phyloP scores from a whole-genome alignment of 2,797 vertebrate genomes.

The Mormyrus hasselquistii region DNA sequence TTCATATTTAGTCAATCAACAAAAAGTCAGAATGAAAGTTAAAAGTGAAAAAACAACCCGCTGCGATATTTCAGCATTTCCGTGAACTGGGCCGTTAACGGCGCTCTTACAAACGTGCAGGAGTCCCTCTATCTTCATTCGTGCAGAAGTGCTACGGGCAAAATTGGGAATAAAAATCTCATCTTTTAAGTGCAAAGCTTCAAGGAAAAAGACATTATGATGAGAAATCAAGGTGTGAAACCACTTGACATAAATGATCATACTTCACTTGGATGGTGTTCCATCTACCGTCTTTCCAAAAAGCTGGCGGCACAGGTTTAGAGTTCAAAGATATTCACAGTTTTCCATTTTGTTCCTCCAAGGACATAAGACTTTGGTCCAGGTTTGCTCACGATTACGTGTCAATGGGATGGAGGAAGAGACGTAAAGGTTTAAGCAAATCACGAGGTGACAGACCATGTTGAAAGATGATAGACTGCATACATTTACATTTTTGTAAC shows the following conservation, averaged over 20 bases:
- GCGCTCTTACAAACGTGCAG: not conserved
- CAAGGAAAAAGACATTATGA: not conserved
- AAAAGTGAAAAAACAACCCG: not conserved
- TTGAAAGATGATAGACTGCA: not conserved
- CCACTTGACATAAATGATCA: not conserved
- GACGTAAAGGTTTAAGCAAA: not conserved
- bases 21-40: conserved; percentile 7
- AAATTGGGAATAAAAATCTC: not conserved
- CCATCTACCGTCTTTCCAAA: not conserved
- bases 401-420: not conserved
- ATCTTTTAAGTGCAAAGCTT: not conserved
- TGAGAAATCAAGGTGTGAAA: not conserved
- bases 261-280: not conserved
- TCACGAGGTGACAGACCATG: not conserved
- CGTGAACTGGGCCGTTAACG: not conserved
- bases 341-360: not conserved
- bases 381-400: not conserved
- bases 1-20: not conserved
- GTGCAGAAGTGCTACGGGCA: not conserved
- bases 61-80: not conserved
- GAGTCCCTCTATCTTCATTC: not conserved
- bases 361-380: not conserved
- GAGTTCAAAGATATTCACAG: not conserved
- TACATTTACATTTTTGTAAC: not conserved
- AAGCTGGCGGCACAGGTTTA: not conserved